phyloP scores from a whole-genome alignment of 2,888 invertebrate species.

The Monoplex corrugatus region DNA sequence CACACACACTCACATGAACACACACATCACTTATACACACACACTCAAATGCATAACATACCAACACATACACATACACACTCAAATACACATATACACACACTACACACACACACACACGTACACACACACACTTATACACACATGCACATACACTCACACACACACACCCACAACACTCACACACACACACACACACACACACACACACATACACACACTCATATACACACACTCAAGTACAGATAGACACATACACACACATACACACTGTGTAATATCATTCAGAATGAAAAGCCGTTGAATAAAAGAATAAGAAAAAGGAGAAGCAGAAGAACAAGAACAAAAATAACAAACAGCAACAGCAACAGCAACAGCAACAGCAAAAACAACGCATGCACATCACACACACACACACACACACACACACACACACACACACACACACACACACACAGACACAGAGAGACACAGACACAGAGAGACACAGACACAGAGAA shows the following conservation, averaged over 20 bases:
- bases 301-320: too few relatives aligned
- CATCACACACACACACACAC: neutral
- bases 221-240: neutral
- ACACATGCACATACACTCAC: neutral
- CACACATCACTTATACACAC: neutral
- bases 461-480: conserved; percentile 9
- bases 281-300: too few relatives aligned
- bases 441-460: neutral
- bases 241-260: neutral
- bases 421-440: neutral
- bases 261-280: conserved; percentile 4
- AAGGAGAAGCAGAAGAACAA: too few relatives aligned
- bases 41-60: neutral
- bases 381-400: too few relatives aligned
- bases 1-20: neutral
- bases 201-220: neutral
- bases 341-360: too few relatives aligned
- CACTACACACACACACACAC: too few relatives aligned
- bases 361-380: too few relatives aligned
- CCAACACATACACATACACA: neutral
- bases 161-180: neutral
- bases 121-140: too few relatives aligned
- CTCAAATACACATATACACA: neutral
- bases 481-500: neutral
- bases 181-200: neutral